phyloP scores from a whole-genome alignment of 2,113 vertebrate genomes.

The Cairina moschata region DNA sequence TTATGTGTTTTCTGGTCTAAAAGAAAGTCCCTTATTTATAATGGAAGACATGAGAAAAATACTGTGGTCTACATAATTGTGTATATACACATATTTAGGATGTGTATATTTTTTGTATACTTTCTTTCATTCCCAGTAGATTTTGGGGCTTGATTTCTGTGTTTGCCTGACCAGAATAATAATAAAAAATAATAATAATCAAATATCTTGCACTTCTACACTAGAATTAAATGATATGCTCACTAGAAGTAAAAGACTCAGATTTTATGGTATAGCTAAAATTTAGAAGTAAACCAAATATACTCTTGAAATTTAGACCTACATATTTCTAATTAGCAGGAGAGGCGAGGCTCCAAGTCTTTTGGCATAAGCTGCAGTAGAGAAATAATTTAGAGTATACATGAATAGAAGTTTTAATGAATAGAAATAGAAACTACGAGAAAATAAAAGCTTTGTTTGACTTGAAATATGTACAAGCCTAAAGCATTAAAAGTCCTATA shows the following conservation, averaged over 20 bases:
- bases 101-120: neutral
- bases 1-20: accelerated
- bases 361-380: neutral
- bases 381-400: neutral
- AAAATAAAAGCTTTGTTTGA: neutral
- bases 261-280: neutral
- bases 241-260: neutral
- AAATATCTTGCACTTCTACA: neutral
- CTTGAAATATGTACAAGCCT: neutral
- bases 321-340: neutral
- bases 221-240: neutral
- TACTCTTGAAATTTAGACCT: neutral
- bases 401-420: neutral
- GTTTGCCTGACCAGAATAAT: neutral
- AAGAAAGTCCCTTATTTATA: neutral
- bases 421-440: neutral
- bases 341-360: neutral
- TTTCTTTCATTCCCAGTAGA: neutral
- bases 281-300: neutral
- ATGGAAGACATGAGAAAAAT: neutral
- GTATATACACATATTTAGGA: neutral
- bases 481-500: neutral
- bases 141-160: neutral
- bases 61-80: neutral
- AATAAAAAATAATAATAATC: neutral